These are phyloP conservation scores for Drosophila arizonae DNA, from an alignment of 1,140 invertebrate species.

Conservation along the genomic window DNA sequence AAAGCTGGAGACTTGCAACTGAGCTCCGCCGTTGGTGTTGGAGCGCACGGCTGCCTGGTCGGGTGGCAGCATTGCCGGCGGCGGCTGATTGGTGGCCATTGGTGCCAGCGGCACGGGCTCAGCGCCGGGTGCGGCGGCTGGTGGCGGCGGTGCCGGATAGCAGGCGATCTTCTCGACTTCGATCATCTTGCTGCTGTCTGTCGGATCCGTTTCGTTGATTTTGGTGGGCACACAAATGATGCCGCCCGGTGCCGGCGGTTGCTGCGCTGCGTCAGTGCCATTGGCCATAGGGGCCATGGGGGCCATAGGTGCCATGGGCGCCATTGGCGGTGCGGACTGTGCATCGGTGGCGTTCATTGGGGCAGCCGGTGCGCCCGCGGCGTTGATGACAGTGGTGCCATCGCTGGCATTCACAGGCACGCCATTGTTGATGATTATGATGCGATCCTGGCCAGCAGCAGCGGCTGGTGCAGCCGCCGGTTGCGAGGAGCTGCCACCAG, in stretches of 20 bases:
- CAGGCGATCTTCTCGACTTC: constrained; percentile 80
- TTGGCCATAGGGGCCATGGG: constrained; percentile 73
- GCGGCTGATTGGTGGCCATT: constrained; percentile 43
- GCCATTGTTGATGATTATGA: constrained; percentile 81
- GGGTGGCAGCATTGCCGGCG: constrained; percentile 45
- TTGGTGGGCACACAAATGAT: constrained; percentile 78
- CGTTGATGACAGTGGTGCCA: constrained; percentile 75
- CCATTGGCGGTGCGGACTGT: constrained; percentile 39
- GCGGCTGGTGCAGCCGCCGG: constrained; percentile 49
- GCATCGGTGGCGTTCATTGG: constrained; percentile 43
- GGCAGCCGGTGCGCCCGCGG: constrained; percentile 55
- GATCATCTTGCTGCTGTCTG: constrained; percentile 69
- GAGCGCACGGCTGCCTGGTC: constrained; percentile 66
- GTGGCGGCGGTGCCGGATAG: constrained; percentile 75
- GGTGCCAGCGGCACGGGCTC: constrained; percentile 61
- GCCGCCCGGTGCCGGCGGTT: constrained; percentile 62
- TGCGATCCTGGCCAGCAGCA: constrained; percentile 64
- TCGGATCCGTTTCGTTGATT: constrained; percentile 77
- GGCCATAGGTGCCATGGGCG: constrained; percentile 59
- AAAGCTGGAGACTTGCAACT: neutral
- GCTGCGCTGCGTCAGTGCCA: constrained; percentile 37
- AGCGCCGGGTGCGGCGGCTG: constrained; percentile 54
- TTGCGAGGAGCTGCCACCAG: constrained; percentile 51
- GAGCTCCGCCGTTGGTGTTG: constrained; percentile 20
- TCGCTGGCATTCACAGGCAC: constrained; percentile 66